These are phyloP conservation scores for Liodrosophila aerea DNA, from an alignment of 2,888 invertebrate genomes.

Conservation along the genomic window DNA sequence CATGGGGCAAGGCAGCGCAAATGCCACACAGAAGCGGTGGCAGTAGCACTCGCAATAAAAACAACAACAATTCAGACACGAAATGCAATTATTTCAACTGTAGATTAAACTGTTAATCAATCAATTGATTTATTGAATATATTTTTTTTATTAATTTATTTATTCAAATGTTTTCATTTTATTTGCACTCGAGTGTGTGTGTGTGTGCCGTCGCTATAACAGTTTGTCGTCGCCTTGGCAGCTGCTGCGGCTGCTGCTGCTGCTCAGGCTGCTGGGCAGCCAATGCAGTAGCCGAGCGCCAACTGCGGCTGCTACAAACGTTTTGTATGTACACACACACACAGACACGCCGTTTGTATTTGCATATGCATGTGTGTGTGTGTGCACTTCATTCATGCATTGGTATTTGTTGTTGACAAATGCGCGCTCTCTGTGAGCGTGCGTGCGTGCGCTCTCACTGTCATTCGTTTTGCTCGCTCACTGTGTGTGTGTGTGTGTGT, in stretches of 20 bases:
- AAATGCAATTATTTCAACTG: too few relatives aligned
- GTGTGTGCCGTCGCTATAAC: conserved; percentile 3
- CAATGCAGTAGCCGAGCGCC: conserved; percentile 46
- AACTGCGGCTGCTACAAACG: conserved; percentile 45
- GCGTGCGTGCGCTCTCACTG: conserved; percentile 25
- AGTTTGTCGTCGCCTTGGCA: conserved; percentile 5
- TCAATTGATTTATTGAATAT: too few relatives aligned
- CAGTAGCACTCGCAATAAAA: too few relatives aligned
- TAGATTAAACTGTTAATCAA: too few relatives aligned
- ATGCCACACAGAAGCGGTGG: too few relatives aligned
- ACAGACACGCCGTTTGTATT: conserved; percentile 31
- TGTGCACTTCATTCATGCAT: conserved; percentile 31
- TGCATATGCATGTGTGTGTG: conserved; percentile 53
- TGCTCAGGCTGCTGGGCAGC: conserved; percentile 39
- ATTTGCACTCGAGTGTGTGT: not conserved
- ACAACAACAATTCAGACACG: too few relatives aligned
- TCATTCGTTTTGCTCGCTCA: conserved; percentile 8
- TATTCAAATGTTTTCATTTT: too few relatives aligned
- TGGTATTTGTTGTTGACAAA: conserved; percentile 62
- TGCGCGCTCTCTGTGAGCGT: conserved; percentile 46
- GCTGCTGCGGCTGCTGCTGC: conserved; percentile 15
- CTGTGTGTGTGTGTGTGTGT: conserved; percentile 26
- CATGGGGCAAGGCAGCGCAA: too few relatives aligned
- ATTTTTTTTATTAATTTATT: too few relatives aligned
- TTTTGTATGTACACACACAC: conserved; percentile 14